phyloP scores from a whole-genome alignment of 2,797 vertebrate species.

The Decapterus maruadsi region DNA sequence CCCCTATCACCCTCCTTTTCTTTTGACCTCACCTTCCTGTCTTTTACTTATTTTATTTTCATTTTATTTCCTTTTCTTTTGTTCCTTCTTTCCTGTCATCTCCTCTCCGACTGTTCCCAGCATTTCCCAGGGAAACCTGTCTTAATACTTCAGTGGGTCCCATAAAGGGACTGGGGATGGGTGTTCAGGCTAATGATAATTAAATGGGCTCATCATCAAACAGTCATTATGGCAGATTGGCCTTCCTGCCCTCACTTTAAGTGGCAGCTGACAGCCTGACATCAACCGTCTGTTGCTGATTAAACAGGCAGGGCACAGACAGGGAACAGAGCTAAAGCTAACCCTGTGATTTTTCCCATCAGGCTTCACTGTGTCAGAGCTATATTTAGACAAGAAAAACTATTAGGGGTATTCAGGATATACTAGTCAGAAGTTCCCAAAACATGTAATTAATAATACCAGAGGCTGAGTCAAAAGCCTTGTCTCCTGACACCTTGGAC shows the following conservation, averaged over 20 bases:
- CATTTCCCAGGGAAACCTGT: constrained; percentile 37
- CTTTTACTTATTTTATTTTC: background rate
- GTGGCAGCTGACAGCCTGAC: constrained; percentile 57
- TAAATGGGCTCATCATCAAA: constrained; percentile 73
- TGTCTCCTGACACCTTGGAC: too few relatives aligned
- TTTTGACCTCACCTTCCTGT: background rate
- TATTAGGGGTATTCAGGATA: background rate
- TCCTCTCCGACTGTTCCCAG: background rate
- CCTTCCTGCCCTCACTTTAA: constrained; percentile 55
- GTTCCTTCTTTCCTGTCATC: background rate
- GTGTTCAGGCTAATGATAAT: constrained; percentile 69
- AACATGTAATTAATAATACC: too few relatives aligned
- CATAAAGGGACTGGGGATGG: constrained; percentile 61
- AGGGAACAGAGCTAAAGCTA: background rate
- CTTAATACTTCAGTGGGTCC: constrained; percentile 57
- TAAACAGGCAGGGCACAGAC: constrained; percentile 29
- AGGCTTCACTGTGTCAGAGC: background rate
- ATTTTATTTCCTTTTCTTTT: background rate
- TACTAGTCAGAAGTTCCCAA: background rate
- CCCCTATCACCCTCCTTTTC: too few relatives aligned
- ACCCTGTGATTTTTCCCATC: background rate
- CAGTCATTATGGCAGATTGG: constrained; percentile 64
- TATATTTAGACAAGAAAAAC: background rate
- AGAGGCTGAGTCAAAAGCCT: too few relatives aligned
- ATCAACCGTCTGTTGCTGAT: constrained; percentile 55